These are phyloP conservation scores for Hipparchia semele DNA, from an alignment of 2,888 invertebrate species.

Conservation along the genomic window DNA sequence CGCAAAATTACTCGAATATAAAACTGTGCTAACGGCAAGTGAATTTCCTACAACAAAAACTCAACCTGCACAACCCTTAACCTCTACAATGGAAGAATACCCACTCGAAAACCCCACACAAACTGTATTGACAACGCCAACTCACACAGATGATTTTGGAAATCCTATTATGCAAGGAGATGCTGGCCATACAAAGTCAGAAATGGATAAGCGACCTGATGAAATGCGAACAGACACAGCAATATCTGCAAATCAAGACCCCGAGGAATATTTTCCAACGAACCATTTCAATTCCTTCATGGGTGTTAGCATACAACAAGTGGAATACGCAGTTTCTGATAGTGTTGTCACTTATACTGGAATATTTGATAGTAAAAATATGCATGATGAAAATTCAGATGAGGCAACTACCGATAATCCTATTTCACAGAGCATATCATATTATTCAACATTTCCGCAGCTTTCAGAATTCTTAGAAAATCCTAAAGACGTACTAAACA, in stretches of 20 bases:
- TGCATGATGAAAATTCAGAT: background rate
- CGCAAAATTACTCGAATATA: constrained; percentile 22
- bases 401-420: constrained; percentile 4
- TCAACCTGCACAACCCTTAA: background rate
- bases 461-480: constrained; percentile 8
- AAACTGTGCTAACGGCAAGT: constrained; percentile 11
- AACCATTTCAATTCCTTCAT: constrained; percentile 16
- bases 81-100: constrained; percentile 10
- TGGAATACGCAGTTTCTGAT: constrained; percentile 2
- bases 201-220: background rate
- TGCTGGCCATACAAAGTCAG: constrained; percentile 11
- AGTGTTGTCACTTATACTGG: constrained; percentile 1
- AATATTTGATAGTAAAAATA: background rate
- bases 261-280: constrained; percentile 37
- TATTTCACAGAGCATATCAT: constrained; percentile 19
- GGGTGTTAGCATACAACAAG: background rate
- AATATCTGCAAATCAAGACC: constrained; percentile 42
- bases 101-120: constrained; percentile 8
- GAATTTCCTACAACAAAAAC: background rate
- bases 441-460: constrained; percentile 20
- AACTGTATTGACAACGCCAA: background rate
- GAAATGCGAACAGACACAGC: constrained; percentile 33
- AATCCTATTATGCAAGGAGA: background rate
- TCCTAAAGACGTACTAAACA: background rate
- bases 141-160: background rate